A percentile compares a stretch with the other conserved stretches of the same genome.
Evolutionary conservation across 2,888 invertebrate genomes (phyloP).

Genomic region (Leptopterna dolabrata): DNA sequence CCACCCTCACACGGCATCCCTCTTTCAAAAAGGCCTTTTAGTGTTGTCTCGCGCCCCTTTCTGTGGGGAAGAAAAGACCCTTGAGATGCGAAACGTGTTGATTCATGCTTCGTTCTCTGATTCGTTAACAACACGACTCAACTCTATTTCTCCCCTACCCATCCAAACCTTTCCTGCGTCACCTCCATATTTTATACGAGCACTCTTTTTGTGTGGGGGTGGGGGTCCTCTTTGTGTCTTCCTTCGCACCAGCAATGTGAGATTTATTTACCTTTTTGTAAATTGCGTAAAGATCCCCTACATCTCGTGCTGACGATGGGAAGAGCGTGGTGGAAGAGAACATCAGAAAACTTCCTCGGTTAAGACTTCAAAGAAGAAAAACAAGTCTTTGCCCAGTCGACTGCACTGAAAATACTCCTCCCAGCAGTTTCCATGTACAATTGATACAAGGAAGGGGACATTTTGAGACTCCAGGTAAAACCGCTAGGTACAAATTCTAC

Average conservation of each 20-base stretch:
- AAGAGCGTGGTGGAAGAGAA: not conserved
- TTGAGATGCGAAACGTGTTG: conserved; percentile 45
- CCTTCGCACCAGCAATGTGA: not conserved
- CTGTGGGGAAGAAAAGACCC: not conserved
- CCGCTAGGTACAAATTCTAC: too few relatives aligned
- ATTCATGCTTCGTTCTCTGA: conserved; percentile 46
- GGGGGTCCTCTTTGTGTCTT: not conserved
- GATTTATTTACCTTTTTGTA: conserved; percentile 25
- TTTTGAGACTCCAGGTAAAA: too few relatives aligned
- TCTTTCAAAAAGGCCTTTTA: not conserved
- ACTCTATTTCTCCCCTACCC: not conserved
- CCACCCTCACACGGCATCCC: not conserved
- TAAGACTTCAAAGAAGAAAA: not conserved
- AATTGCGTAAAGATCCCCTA: conserved; percentile 6
- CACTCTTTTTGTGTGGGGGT: too few relatives aligned
- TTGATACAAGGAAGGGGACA: too few relatives aligned
- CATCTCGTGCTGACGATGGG: not conserved
- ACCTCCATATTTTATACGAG: not conserved
- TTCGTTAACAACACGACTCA: conserved; percentile 36
- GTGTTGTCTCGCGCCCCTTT: not conserved
- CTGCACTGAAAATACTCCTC: too few relatives aligned
- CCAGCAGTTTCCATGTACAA: too few relatives aligned
- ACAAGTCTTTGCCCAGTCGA: too few relatives aligned
- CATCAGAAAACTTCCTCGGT: not conserved
- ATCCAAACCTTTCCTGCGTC: not conserved